These are phyloP conservation scores for Syngnathus rostellatus DNA, from an alignment of 2,797 vertebrate genomes.

Conservation along the genomic window DNA sequence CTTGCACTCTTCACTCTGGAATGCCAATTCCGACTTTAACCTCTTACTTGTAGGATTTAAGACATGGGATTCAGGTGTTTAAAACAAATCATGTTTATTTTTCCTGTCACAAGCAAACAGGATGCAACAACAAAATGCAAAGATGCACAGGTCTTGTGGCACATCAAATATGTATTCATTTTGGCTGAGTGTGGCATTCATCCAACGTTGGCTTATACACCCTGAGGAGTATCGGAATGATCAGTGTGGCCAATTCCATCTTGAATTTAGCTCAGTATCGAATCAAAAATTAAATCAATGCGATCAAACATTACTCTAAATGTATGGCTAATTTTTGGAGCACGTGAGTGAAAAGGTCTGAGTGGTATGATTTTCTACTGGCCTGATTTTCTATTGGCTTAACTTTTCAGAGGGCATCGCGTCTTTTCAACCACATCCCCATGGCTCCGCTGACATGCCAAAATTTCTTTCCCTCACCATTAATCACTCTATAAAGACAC, in stretches of 20 bases:
- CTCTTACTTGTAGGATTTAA: constrained; percentile 13
- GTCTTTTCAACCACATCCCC: constrained; percentile 29
- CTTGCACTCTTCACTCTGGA: constrained; percentile 6
- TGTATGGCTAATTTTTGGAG: background rate
- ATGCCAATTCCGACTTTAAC: constrained; percentile 10
- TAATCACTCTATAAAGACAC: constrained; percentile 38
- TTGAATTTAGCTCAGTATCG: background rate
- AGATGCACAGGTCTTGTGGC: constrained; percentile 5
- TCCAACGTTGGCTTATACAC: constrained; percentile 7
- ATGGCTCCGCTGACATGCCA: constrained; percentile 21
- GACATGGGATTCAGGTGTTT: constrained; percentile 6
- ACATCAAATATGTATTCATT: constrained; percentile 8
- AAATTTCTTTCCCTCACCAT: constrained; percentile 24
- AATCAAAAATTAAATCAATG: background rate
- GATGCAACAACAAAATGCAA: background rate
- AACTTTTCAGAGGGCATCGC: constrained; percentile 45
- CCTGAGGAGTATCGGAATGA: constrained; percentile 6
- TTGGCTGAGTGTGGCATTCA: constrained; percentile 1
- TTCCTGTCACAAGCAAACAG: constrained; percentile 6
- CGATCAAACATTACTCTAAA: background rate
- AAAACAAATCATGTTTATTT: constrained; percentile 5
- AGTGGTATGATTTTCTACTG: background rate
- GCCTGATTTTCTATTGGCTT: background rate
- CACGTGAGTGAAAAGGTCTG: background rate
- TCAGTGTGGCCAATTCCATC: background rate